These are phyloP conservation scores for Acrobeloides nanus DNA, from an alignment of 2,888 invertebrate species.

Conservation along the genomic window DNA sequence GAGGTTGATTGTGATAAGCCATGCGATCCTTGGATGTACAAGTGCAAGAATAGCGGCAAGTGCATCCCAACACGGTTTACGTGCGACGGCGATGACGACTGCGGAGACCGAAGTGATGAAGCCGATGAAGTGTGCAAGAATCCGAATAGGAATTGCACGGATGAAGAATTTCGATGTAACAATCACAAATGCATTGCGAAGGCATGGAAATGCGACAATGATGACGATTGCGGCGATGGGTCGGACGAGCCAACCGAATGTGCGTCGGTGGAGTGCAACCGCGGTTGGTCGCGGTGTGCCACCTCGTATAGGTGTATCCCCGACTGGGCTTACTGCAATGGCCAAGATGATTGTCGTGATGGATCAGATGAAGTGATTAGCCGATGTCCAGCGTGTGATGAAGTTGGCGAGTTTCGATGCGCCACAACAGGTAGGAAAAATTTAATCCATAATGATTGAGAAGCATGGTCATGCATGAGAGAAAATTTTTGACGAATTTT, in stretches of 20 bases:
- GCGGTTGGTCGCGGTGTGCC: constrained; percentile 89
- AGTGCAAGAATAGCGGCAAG: constrained; percentile 58
- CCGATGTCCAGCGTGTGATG: constrained; percentile 76
- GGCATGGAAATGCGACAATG: constrained; percentile 72
- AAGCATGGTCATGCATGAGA: too few relatives aligned
- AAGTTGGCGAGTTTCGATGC: constrained; percentile 83
- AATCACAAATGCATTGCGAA: constrained; percentile 88
- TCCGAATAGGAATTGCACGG: constrained; percentile 68
- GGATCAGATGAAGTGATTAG: constrained; percentile 80
- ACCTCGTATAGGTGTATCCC: constrained; percentile 71
- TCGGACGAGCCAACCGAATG: constrained; percentile 74
- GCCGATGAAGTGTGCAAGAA: constrained; percentile 64
- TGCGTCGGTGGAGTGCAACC: constrained; percentile 82
- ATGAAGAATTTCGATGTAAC: constrained; percentile 82
- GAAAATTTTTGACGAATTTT: too few relatives aligned
- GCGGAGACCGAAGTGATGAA: constrained; percentile 84
- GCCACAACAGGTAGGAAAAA: constrained; percentile 39
- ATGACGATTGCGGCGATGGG: constrained; percentile 94
- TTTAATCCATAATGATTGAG: too few relatives aligned
- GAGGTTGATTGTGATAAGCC: constrained; percentile 51
- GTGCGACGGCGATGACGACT: constrained; percentile 69
- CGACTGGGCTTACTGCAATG: constrained; percentile 94
- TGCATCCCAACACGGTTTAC: constrained; percentile 73
- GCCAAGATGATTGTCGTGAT: constrained; percentile 80
- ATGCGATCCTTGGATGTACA: constrained; percentile 54